Conservation (phyloP, 2,113 vertebrate genomes). For the Parus major region DNA sequence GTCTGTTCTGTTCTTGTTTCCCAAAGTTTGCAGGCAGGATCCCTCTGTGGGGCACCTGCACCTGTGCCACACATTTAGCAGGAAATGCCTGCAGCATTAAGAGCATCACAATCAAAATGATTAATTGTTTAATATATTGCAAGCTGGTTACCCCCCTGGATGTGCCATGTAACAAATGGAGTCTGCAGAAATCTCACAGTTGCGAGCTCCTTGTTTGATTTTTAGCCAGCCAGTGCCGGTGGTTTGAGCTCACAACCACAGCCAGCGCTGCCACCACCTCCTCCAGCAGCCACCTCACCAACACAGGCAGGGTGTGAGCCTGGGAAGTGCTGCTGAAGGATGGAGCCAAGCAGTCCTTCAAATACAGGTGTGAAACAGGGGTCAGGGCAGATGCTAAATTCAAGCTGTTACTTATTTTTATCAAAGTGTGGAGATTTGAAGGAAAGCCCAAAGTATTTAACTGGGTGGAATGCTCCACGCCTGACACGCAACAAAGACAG, state of each 20-base stretch:
- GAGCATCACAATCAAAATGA: not conserved
- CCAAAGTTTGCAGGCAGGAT: not conserved
- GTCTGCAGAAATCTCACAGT: not conserved
- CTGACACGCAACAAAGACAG: rapidly evolving
- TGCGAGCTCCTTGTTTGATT: not conserved
- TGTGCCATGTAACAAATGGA: conserved; percentile 29
- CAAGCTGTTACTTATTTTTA: not conserved
- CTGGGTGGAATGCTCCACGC: not conserved
- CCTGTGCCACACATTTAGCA: not conserved
- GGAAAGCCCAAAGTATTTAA: not conserved
- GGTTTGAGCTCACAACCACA: not conserved
- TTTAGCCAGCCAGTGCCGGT: not conserved
- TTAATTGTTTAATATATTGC: conserved; percentile 52
- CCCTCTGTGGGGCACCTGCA: not conserved
- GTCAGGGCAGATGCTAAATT: not conserved
- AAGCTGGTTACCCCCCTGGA: conserved; percentile 23
- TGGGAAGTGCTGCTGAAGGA: not conserved
- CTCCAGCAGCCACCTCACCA: not conserved
- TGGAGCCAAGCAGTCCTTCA: not conserved
- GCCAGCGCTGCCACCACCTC: not conserved
- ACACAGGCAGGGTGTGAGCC: not conserved
- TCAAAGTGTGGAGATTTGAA: not conserved
- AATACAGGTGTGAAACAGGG: not conserved
- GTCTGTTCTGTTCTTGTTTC: not conserved
- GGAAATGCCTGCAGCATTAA: conserved; percentile 14